These are phyloP conservation scores for Rhipidura dahli DNA, from an alignment of 2,113 vertebrate species.

Conservation along the genomic window DNA sequence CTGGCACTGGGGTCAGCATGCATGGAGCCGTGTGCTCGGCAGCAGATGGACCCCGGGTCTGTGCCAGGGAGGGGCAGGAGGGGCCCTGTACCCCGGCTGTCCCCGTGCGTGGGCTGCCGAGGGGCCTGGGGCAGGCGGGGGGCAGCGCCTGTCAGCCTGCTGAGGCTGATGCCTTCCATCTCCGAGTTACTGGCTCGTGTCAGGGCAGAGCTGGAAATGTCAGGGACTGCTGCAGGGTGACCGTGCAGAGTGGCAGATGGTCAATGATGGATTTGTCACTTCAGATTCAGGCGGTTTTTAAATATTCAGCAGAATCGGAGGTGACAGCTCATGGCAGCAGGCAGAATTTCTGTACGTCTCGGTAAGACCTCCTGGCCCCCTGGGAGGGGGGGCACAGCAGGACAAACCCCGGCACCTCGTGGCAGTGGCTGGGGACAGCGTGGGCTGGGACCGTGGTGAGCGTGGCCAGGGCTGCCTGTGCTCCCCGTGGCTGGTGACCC, in stretches of 20 bases:
- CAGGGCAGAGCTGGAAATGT: constrained; percentile 59
- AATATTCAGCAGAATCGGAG: constrained; percentile 60
- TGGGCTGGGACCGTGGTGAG: accelerated
- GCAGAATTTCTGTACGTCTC: constrained; percentile 7
- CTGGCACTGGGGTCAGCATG: accelerated
- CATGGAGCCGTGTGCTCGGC: accelerated
- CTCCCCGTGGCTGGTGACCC: neutral
- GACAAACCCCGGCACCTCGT: neutral
- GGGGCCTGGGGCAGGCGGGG: neutral
- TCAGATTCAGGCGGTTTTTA: constrained; percentile 48
- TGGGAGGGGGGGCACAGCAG: neutral
- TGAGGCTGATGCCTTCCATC: constrained; percentile 36
- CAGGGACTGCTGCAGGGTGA: constrained; percentile 59
- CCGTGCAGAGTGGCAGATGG: constrained; percentile 64
- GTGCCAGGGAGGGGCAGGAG: neutral
- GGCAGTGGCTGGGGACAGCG: neutral
- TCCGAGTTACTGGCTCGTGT: constrained; percentile 27
- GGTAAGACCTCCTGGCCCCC: neutral
- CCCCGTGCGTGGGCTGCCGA: neutral
- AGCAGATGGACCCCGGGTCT: neutral
- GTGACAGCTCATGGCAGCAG: constrained; percentile 58
- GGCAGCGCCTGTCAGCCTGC: constrained; percentile 21
- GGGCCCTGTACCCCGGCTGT: neutral
- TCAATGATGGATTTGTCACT: constrained; percentile 67
- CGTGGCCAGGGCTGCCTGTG: neutral